Conservation (phyloP, 2,797 vertebrate species). For the Neopelma chrysocephalum region DNA sequence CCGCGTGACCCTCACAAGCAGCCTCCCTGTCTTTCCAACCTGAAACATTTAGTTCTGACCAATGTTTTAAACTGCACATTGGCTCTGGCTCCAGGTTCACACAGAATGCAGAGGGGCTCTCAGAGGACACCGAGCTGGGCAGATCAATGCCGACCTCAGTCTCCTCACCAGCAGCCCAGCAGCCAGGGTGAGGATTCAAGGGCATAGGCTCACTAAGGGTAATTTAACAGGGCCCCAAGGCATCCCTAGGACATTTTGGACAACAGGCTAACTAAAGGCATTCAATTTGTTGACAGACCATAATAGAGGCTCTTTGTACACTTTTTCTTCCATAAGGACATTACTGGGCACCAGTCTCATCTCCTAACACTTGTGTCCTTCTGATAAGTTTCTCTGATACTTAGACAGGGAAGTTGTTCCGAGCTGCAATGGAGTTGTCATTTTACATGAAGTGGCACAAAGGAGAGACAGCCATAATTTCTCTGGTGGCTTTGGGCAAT, state of each 20-base stretch:
- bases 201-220: neutral
- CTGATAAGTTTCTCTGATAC: neutral
- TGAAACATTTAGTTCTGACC: neutral
- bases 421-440: neutral
- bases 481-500: neutral
- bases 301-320: neutral
- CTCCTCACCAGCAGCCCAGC: neutral
- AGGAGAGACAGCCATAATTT: neutral
- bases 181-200: neutral
- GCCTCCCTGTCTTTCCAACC: neutral
- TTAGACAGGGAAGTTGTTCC: neutral
- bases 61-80: neutral
- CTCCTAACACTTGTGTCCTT: neutral
- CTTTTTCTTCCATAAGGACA: neutral
- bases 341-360: neutral
- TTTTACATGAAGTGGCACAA: accelerated
- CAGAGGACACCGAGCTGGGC: neutral
- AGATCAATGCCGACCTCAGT: neutral
- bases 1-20: neutral
- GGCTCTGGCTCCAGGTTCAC: neutral
- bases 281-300: neutral
- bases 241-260: neutral
- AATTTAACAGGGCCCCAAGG: neutral
- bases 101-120: neutral
- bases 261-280: neutral